Conservation (phyloP, 2,888 invertebrate species). For the Lysandra bellargus region DNA sequence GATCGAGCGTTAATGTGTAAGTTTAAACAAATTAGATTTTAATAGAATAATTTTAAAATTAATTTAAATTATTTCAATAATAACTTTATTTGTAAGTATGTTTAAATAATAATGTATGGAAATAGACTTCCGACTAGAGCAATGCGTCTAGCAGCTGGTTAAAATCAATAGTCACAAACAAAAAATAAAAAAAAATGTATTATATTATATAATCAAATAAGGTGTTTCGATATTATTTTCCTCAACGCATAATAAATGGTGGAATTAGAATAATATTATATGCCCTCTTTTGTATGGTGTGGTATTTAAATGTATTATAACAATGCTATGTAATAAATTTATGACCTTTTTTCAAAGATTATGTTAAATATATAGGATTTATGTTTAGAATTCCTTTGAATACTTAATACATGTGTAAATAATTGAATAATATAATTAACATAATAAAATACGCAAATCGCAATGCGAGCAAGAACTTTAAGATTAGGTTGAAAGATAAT, state of each 20-base stretch:
- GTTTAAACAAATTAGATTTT: background rate
- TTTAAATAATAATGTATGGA: background rate
- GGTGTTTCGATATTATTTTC: background rate
- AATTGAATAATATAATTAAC: slow-evolving; percentile 10
- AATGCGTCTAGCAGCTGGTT: background rate
- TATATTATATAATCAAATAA: background rate
- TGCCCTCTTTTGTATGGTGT: background rate
- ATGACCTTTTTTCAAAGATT: background rate
- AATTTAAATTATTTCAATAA: background rate
- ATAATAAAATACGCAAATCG: slow-evolving; percentile 4
- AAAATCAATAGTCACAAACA: background rate
- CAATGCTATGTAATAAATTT: background rate
- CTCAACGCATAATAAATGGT: slow-evolving; percentile 1
- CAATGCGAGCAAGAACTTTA: background rate
- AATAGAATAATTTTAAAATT: background rate
- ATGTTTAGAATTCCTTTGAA: background rate
- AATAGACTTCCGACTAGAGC: background rate
- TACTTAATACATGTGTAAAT: background rate
- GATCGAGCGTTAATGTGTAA: background rate
- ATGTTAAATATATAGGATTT: background rate
- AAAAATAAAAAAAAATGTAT: background rate
- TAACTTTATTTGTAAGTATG: background rate
- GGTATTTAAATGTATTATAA: background rate
- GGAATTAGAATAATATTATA: background rate
- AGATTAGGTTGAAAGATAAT: background rate